Base-by-base conservation (phyloP, 2,888 invertebrate genomes). In the Nudaria mundana region DNA sequence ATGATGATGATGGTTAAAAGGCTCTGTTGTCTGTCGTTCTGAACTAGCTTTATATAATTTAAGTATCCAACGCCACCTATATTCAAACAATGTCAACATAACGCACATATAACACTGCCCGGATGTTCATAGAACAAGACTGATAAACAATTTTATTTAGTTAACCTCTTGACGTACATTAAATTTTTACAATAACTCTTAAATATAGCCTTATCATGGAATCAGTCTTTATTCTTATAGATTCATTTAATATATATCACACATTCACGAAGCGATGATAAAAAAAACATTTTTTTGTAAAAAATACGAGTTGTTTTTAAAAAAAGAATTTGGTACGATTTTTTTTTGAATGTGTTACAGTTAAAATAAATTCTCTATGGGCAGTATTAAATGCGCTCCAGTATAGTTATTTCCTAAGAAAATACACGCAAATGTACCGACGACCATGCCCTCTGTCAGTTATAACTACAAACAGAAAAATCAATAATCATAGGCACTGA, bases 401-500 rank as follows among this genome's bases (percentile, higher is more conserved):
- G 16, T 30, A 13, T 14, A 24, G 39, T 11, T 22, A 40, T 26
- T 33, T n/a, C 31, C 36, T 24, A 40, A 42, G 40, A 32, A 43
- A 40, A 25, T 30, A 31, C 60, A 55, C 47, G 30, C 52, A 7
- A n/a, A n/a, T 29, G 22, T 40, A 33, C 12, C 23, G 10, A 10
- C 13, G 37, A 40, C 29, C 30, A 33, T 38, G 51, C 44, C 56
- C 39, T 13, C 25, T 16, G 30, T 25, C 20, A 20, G 24, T 16
- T 37, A 39, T 32, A 39, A 50, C 36, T 26, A 34, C 32, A 37
- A 33, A 44, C 37, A 44, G 10, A 59, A n/a, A n/a, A 60, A 52
- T 45, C 44, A 57, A 39, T 44, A 47, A 51, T 50, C 54, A 49
- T 60, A 73, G 73, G 72, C 75, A 74, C 74, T 71, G 71, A 58